Percentiles rank a stretch among this genome's conserved stretches.
These are phyloP conservation scores for Rachycentron canadum DNA, from an alignment of 2,797 vertebrate species.

Conservation along the genomic window DNA sequence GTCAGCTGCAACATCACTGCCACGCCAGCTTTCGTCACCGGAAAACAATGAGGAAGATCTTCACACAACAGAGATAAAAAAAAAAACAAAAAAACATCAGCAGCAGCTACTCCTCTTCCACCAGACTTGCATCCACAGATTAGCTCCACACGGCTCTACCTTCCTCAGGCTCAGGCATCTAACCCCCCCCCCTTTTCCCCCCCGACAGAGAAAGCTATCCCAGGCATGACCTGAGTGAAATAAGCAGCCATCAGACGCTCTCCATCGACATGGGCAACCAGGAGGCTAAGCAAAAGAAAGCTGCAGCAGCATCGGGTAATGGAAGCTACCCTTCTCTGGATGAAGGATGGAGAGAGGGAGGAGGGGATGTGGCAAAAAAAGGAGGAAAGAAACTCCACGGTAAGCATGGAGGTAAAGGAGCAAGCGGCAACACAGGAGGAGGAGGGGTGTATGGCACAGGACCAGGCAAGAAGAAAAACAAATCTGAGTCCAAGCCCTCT, in stretches of 20 bases:
- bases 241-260: constrained; percentile 50
- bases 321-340: constrained; percentile 87
- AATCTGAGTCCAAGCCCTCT: constrained; percentile 90
- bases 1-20: constrained; percentile 76
- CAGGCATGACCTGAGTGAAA: constrained; percentile 87
- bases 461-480: constrained; percentile 90
- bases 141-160: background rate
- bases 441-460: constrained; percentile 63
- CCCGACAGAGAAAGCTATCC: constrained; percentile 19
- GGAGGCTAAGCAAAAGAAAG: constrained; percentile 93
- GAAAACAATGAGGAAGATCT: constrained; percentile 58
- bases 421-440: constrained; percentile 45
- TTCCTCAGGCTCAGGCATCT: background rate
- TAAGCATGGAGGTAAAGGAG: constrained; percentile 87
- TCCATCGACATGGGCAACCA: constrained; percentile 93
- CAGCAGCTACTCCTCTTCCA: constrained; percentile 23
- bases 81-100: constrained; percentile 31
- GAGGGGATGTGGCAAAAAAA: constrained; percentile 90
- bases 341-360: constrained; percentile 87
- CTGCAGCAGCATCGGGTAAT: constrained; percentile 87
- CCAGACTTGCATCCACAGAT: constrained; percentile 29
- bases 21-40: constrained; percentile 72
- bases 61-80: constrained; percentile 28
- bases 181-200: constrained; percentile 22
- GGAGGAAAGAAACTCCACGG: constrained; percentile 88